phyloP scores from a whole-genome alignment of 2,888 invertebrate species.

The Hypsopygia costalis region DNA sequence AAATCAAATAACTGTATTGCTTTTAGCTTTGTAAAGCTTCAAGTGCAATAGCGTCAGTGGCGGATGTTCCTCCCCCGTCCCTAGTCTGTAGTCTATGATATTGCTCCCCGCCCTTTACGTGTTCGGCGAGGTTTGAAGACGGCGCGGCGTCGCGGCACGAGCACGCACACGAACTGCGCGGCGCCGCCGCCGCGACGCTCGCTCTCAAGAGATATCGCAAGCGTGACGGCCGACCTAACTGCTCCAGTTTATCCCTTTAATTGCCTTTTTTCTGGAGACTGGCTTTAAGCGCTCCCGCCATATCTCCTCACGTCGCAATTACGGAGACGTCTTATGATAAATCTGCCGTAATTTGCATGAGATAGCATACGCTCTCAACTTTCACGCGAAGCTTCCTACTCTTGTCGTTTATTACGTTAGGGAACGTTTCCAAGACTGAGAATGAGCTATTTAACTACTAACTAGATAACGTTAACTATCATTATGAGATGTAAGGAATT shows the following conservation, averaged over 20 bases:
- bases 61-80: slow-evolving; percentile 70
- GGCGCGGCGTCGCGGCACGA: slow-evolving; percentile 35
- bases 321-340: slow-evolving; percentile 80
- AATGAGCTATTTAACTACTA: slow-evolving; percentile 76
- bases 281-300: slow-evolving; percentile 71
- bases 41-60: slow-evolving; percentile 76
- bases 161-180: slow-evolving; percentile 40
- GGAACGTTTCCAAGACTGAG: slow-evolving; percentile 75
- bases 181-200: slow-evolving; percentile 25
- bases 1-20: slow-evolving; percentile 81
- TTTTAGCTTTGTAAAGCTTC: slow-evolving; percentile 79
- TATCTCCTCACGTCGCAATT: slow-evolving; percentile 80
- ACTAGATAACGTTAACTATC: slow-evolving; percentile 63
- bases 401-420: slow-evolving; percentile 77
- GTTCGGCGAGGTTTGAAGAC: slow-evolving; percentile 60
- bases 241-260: slow-evolving; percentile 78
- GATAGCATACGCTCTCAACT: slow-evolving; percentile 81
- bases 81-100: slow-evolving; percentile 77
- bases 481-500: slow-evolving; percentile 36
- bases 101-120: slow-evolving; percentile 79
- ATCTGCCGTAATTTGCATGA: slow-evolving; percentile 80
- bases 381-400: slow-evolving; percentile 75
- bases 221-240: slow-evolving; percentile 71
- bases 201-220: slow-evolving; percentile 58
- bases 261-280: slow-evolving; percentile 77